Evolutionary conservation across 64 coral and sea anemone genomes (phyloP), one percentile per base, ranked within the genome.

Genomic region (Actinia equina): DNA sequence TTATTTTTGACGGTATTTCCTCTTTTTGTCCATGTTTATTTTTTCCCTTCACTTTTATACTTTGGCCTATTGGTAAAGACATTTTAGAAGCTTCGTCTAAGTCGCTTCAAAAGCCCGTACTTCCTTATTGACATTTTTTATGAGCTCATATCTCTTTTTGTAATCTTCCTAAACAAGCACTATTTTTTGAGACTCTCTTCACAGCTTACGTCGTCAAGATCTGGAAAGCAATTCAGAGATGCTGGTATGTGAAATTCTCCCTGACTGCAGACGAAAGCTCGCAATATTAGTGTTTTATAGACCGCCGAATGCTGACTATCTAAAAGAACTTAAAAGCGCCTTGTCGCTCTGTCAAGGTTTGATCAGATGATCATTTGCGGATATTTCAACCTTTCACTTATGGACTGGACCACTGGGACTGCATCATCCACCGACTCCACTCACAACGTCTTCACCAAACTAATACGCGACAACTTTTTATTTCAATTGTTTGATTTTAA

Each of bases 401-500:
- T 84, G 14, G 88, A 89, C 41, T 89, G 88, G 80, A 41, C 74
- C 49, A 23, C 51, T 91, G 83, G 84, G 16, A 86, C 84, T 49
- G 83, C 89, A 59, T 65, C 46, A 86, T 64, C 71, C 27, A 37
- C 37, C 19, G 89, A 91, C 77, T 79, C 71, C 2, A 86, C 64
- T 59, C 77, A 87, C 52, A 67, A 67, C 77, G 52, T 86, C 53
- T 91, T 91, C 85, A 80, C 89, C 27, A 91, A 91, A 61, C 41
- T 91, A 37, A 54, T 91, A 3, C 46, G 71, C 9, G 89, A 91
- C 42, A 91, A 81, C 77, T 87, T 87, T 52, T 43, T 86, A 58
- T 91, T 84, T 74, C 89, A 91, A 86, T 86, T 91, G 67, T 44
- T 92, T 22, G 91, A 92, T 27, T 92, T 86, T 19, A 86, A 61